phyloP scores from a whole-genome alignment of 53 echinoderm and acorn worm species.

The Echinometra lucunter region DNA sequence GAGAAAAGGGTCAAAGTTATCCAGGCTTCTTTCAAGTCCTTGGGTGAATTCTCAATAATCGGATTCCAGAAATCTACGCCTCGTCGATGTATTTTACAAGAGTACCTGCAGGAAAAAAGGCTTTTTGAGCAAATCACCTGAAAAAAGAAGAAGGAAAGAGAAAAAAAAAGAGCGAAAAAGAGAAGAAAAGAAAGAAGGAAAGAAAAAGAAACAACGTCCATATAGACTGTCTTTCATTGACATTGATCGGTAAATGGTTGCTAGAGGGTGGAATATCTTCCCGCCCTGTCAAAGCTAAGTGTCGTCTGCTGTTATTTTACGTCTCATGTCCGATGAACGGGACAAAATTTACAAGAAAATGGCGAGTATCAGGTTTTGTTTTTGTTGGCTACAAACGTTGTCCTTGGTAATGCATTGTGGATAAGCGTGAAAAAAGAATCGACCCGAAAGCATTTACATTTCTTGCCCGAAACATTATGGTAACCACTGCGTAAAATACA shows the following conservation, averaged over 20 bases:
- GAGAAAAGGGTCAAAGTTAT: not conserved
- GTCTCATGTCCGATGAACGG: not conserved
- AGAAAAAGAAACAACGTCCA: not conserved
- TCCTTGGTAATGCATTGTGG: not conserved
- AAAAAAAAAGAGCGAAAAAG: not conserved
- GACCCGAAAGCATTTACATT: not conserved
- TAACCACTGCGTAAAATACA: not conserved
- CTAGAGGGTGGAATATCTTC: not conserved
- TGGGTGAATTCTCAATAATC: not conserved
- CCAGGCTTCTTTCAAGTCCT: not conserved
- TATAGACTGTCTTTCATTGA: not conserved
- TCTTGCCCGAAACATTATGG: not conserved
- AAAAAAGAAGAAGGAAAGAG: too few species aligned
- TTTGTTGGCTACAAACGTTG: not conserved
- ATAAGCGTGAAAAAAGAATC: not conserved
- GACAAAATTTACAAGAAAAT: not conserved
- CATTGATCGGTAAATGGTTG: conserved; percentile 27
- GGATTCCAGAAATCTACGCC: not conserved
- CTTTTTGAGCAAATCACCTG: too few species aligned
- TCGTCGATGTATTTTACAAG: too few species aligned
- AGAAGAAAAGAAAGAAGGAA: not conserved
- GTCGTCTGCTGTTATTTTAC: conserved; percentile 39
- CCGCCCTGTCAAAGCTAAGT: conserved; percentile 13
- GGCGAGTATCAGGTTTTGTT: conserved; percentile 3
- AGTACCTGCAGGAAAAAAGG: too few species aligned